Evolutionary conservation across 1,140 invertebrate genomes (phyloP).

Genomic region (Elysia chlorotica): DNA sequence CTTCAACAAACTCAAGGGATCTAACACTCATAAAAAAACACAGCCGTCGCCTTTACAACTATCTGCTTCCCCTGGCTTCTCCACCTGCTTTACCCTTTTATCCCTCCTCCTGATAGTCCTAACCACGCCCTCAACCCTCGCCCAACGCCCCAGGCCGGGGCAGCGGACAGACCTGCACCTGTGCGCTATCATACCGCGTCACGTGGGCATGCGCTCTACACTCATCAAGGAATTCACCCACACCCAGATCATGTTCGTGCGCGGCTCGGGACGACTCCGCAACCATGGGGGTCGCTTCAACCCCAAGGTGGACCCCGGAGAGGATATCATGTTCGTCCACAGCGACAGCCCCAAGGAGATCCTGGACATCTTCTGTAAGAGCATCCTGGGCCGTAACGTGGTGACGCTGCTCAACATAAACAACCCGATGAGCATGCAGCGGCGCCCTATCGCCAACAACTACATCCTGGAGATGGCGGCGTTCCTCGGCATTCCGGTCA

Average conservation of each 20-base stretch:
- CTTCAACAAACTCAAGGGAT: no score
- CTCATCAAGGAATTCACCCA: conserved; percentile 14
- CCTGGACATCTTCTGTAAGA: conserved; percentile 28
- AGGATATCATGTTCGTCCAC: conserved; percentile 20
- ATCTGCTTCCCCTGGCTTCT: no score
- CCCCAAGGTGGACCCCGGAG: neutral
- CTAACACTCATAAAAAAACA: no score
- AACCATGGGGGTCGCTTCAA: conserved; percentile 4
- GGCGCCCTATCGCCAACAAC: conserved; percentile 19
- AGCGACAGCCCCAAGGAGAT: conserved; percentile 30
- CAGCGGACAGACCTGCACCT: no score
- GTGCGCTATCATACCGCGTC: conserved; percentile 28
- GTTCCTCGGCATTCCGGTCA: conserved; percentile 29
- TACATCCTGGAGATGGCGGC: conserved; percentile 30
- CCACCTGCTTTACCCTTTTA: no score
- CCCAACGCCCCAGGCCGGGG: no score
- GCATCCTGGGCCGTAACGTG: conserved; percentile 26
- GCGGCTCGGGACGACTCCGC: no score
- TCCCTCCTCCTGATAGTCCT: no score
- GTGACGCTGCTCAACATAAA: conserved; percentile 33
- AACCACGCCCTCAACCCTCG: no score
- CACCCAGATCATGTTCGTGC: conserved; percentile 16
- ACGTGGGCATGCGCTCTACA: conserved; percentile 12
- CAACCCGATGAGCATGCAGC: conserved; percentile 24
- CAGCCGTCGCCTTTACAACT: no score